Evolutionary conservation across 2,888 invertebrate species (phyloP), one percentile per base, ranked within the genome.

Genomic region (Drosophila yooni): DNA sequence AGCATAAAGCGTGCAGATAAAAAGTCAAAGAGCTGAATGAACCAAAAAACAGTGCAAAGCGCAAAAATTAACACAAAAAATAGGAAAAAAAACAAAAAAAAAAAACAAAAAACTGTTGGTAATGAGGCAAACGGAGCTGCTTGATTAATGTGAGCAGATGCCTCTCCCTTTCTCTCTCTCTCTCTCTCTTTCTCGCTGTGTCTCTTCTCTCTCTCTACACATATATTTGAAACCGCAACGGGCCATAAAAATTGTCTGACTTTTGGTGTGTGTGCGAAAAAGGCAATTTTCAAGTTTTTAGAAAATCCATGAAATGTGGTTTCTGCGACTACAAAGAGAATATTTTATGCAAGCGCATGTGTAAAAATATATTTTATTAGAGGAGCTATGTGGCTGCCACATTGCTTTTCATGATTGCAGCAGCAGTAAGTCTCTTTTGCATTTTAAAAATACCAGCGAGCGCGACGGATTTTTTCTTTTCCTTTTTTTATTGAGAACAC

Each of bases 301-400:
- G 74, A 71, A 83, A 83, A 84, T 84, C 80, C 80, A 76, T 77
- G 84, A 83, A 82, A 83, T 82, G 77, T 84, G 82, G 77, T 73
- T 73, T 43, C 34, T 60, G 54, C 66, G 80, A 77, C 77, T 77
- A 82, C 80, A 84, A 83, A 83, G 75, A 66, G 80, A 77, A 79
- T 83, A 82, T 80, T 80, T 82, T 75, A 77, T 83, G 82, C 81
- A 70, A 68, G 78, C 71, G 74, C 76, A 79, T 72, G 70, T 74
- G 76, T 76, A 79, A 82, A 83, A 84, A 82, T 78, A 76, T 82
- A 79, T 83, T 83, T 84, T 82, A 82, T 84, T 84, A 82, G 80
- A 73, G 21, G 25, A 72, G 65, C 66, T 51, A 62, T 61, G 43
- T 52, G 61, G 53, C 54, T 63, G 66, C 61, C 34, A 43, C 61